These are phyloP conservation scores for Drosophila sucinea DNA, from an alignment of 1,140 invertebrate genomes.

Conservation along the genomic window DNA sequence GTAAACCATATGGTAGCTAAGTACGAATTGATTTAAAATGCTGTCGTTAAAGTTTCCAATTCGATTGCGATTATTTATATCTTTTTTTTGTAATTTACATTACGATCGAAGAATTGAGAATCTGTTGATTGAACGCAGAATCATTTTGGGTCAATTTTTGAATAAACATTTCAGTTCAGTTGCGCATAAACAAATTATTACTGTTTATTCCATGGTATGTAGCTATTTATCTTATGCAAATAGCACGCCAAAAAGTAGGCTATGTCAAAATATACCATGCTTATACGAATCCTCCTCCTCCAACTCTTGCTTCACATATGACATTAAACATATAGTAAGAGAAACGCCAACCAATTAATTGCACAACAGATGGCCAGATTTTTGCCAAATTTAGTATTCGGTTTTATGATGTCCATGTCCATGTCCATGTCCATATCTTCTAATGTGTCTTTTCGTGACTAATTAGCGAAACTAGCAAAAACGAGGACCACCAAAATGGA, in stretches of 20 bases:
- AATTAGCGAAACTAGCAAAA: constrained; percentile 72
- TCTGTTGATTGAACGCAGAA: neutral
- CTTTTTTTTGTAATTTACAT: too few species aligned
- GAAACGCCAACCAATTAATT: neutral
- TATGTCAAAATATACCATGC: neutral
- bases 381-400: neutral
- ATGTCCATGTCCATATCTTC: constrained; percentile 22
- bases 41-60: neutral
- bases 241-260: constrained; percentile 10
- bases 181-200: neutral
- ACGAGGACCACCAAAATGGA: constrained; percentile 17
- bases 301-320: too few species aligned
- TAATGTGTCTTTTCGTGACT: constrained; percentile 47
- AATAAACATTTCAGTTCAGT: neutral
- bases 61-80: neutral
- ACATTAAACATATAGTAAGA: neutral
- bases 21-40: neutral
- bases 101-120: neutral
- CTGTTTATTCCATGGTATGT: neutral
- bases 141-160: neutral
- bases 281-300: too few species aligned
- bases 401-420: neutral
- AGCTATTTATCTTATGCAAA: neutral
- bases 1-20: constrained; percentile 8
- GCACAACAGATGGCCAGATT: neutral